Evolutionary conservation across 1,140 invertebrate genomes (phyloP).

Genomic region (Panagrolaimus sp.): DNA sequence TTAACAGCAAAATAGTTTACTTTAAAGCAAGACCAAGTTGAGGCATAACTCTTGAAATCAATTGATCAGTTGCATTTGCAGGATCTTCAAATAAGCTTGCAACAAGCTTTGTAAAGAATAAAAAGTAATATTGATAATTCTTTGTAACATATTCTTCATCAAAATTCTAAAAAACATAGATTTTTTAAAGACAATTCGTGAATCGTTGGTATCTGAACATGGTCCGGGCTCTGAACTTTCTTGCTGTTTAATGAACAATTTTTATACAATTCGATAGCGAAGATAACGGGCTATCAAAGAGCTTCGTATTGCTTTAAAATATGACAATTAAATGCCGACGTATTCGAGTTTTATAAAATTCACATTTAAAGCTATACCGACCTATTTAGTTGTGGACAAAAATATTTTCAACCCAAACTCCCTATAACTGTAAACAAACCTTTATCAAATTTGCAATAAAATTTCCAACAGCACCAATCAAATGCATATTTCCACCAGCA

Average conservation of each 20-base stretch:
- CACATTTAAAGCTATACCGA: too few species aligned
- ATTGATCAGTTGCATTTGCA: slow-evolving; percentile 26
- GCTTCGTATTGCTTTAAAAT: too few species aligned
- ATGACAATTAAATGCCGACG: too few species aligned
- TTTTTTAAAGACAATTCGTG: background rate
- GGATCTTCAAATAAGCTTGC: slow-evolving; percentile 30
- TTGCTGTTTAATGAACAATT: too few species aligned
- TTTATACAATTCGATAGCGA: too few species aligned
- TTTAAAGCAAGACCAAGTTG: slow-evolving; percentile 36
- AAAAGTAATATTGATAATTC: slow-evolving; percentile 32
- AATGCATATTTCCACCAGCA: slow-evolving; percentile 18
- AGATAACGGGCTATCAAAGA: too few species aligned
- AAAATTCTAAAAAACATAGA: slow-evolving; percentile 20
- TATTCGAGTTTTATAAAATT: too few species aligned
- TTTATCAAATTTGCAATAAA: background rate
- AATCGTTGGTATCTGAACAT: too few species aligned
- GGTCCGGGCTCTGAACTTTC: too few species aligned
- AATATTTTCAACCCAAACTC: too few species aligned
- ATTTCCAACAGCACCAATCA: slow-evolving; percentile 14
- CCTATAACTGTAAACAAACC: background rate
- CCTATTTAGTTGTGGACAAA: too few species aligned
- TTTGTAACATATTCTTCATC: slow-evolving; percentile 25
- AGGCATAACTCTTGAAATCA: slow-evolving; percentile 35
- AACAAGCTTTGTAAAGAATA: slow-evolving; percentile 32
- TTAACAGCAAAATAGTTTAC: slow-evolving; percentile 15